Conservation (phyloP, 2,797 vertebrate species). For the Myoxocephalus aenaeus region DNA sequence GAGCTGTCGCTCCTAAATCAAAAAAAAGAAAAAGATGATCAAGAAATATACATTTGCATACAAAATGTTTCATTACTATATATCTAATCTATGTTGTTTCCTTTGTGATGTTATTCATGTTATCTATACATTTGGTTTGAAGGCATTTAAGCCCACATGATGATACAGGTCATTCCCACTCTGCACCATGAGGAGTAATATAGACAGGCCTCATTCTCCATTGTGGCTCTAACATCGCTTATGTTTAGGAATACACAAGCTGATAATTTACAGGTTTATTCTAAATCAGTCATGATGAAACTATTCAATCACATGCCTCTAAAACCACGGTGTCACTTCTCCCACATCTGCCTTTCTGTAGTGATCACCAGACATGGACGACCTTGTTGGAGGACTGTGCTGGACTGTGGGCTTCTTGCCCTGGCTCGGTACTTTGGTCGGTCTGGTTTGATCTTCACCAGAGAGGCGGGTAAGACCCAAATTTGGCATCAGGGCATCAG, state of each 20-base stretch:
- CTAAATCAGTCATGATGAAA: background rate
- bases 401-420: background rate
- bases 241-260: background rate
- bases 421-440: background rate
- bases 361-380: background rate
- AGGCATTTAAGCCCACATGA: background rate
- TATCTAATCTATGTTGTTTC: background rate
- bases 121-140: background rate
- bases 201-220: background rate
- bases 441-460: conserved; percentile 2
- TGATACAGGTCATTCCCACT: background rate
- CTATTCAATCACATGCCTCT: conserved; percentile 9
- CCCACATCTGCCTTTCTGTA: background rate
- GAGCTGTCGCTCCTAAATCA: conserved; percentile 93
- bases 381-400: background rate
- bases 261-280: background rate
- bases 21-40: background rate
- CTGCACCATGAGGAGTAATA: background rate
- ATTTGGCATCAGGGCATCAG: conserved; percentile 1
- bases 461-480: background rate
- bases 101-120: background rate
- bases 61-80: background rate
- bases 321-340: background rate
- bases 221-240: background rate
- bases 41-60: background rate